These are phyloP conservation scores for Murina feae DNA, from an alignment of 2,113 vertebrate genomes.

Conservation along the genomic window DNA sequence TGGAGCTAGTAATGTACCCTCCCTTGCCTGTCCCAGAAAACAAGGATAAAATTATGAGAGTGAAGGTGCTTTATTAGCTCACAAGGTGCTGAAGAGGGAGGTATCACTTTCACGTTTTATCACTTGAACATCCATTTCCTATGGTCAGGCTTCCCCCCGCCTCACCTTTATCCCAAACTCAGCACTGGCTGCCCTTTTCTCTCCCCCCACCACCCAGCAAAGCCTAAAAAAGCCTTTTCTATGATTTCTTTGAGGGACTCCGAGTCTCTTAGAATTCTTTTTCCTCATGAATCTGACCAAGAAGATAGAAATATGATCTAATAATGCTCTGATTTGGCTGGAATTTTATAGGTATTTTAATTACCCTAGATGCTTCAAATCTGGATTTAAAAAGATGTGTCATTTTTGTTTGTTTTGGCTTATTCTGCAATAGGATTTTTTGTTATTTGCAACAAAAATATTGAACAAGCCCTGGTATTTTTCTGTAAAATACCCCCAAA, in stretches of 20 bases:
- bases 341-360: neutral
- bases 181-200: neutral
- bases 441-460: neutral
- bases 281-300: neutral
- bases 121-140: neutral
- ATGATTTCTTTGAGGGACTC: neutral
- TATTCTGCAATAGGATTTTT: neutral
- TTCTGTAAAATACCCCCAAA: neutral
- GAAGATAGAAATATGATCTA: neutral
- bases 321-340: neutral
- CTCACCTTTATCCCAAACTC: neutral
- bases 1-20: neutral
- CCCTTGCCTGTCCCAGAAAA: neutral
- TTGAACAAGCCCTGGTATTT: neutral
- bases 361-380: neutral
- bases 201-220: neutral
- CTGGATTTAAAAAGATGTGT: neutral
- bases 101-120: neutral
- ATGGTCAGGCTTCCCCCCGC: neutral
- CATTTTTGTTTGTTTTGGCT: neutral
- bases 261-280: constrained; percentile 12
- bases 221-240: neutral
- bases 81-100: neutral
- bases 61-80: neutral
- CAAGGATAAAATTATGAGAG: neutral